Conservation (phyloP, 2,888 invertebrate genomes). For the Catonia carolina region DNA sequence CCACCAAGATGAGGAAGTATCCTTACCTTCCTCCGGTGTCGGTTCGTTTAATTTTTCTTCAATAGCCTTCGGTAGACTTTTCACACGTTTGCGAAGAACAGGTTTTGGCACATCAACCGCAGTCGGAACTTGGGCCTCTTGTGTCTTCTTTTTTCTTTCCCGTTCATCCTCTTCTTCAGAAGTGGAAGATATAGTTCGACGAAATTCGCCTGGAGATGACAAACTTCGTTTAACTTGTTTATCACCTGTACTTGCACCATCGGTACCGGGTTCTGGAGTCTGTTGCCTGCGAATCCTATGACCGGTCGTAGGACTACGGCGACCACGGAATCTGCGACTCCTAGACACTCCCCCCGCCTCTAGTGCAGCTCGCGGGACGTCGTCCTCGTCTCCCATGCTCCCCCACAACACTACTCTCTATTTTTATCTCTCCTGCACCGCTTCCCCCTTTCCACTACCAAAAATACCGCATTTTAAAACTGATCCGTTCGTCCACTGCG, state of each 20-base stretch:
- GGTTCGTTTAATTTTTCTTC: background rate
- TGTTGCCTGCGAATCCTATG: conserved; percentile 28
- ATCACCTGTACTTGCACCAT: conserved; percentile 40
- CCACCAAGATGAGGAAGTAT: conserved; percentile 20
- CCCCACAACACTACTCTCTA: background rate
- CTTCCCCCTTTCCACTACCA: conserved; percentile 18
- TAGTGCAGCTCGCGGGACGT: conserved; percentile 16
- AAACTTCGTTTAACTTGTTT: conserved; percentile 35
- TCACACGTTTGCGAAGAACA: conserved; percentile 23
- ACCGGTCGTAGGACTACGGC: conserved; percentile 38
- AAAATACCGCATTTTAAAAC: conserved; percentile 20
- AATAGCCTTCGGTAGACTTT: too few relatives aligned
- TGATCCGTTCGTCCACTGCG: background rate
- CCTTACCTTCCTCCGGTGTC: conserved; percentile 13
- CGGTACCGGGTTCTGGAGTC: conserved; percentile 32
- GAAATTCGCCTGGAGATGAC: conserved; percentile 25
- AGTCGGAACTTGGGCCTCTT: background rate
- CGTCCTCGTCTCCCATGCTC: conserved; percentile 14
- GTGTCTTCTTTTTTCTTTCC: conserved; percentile 5
- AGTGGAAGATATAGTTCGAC: conserved; percentile 15
- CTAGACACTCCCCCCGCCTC: conserved; percentile 43
- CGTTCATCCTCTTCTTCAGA: conserved; percentile 25
- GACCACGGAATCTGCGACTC: conserved; percentile 47
- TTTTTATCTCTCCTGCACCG: conserved; percentile 11
- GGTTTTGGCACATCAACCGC: conserved; percentile 16